These are phyloP conservation scores for Agapostemon virescens DNA, from an alignment of 2,888 invertebrate genomes.

Conservation along the genomic window DNA sequence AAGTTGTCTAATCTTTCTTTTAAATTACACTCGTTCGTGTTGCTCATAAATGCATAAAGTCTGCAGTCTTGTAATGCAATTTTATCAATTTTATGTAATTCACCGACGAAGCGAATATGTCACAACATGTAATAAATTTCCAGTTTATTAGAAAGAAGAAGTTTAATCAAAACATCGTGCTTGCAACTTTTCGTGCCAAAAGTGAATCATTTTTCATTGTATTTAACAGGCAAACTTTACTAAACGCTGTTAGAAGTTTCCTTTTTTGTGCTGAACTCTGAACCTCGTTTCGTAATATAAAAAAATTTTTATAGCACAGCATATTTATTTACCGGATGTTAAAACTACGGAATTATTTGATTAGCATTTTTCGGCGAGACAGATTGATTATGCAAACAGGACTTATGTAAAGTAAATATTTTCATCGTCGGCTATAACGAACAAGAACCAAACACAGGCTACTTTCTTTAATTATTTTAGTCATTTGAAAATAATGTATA, in stretches of 20 bases:
- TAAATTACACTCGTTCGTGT: background rate
- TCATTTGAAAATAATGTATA: too few species aligned
- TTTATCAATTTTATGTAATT: background rate
- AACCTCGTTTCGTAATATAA: background rate
- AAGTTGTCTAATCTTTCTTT: too few species aligned
- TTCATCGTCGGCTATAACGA: background rate
- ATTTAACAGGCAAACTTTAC: background rate
- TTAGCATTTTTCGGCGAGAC: background rate
- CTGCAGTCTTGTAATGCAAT: background rate
- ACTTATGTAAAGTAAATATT: background rate
- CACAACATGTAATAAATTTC: background rate
- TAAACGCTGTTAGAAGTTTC: background rate
- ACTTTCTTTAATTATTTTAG: too few species aligned
- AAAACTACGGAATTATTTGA: background rate
- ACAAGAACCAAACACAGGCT: too few species aligned
- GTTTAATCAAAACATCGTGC: background rate
- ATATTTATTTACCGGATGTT: background rate
- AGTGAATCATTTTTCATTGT: background rate
- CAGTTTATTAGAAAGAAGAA: background rate
- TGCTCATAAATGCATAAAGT: background rate
- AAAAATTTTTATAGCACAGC: background rate
- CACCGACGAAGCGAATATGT: background rate
- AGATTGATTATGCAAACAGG: background rate
- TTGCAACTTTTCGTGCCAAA: background rate
- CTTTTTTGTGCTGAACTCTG: background rate